phyloP scores from a whole-genome alignment of 1,140 invertebrate genomes.

The Mylabris phalerata region DNA sequence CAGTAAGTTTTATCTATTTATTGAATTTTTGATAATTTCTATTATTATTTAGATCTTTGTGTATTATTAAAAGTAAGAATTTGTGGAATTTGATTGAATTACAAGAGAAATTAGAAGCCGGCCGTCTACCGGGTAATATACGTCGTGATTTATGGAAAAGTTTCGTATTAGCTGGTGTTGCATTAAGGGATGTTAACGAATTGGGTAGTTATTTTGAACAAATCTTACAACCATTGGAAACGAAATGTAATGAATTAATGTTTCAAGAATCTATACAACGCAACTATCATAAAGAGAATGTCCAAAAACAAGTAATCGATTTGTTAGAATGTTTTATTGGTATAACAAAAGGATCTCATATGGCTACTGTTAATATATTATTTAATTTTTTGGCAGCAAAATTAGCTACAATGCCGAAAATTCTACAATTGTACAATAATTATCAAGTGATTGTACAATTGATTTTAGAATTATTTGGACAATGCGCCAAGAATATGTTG shows the following conservation, averaged over 20 bases:
- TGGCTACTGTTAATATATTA: slow-evolving; percentile 52
- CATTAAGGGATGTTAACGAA: slow-evolving; percentile 29
- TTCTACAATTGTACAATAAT: slow-evolving; percentile 72
- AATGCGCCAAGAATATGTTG: slow-evolving; percentile 62
- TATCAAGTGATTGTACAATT: slow-evolving; percentile 74
- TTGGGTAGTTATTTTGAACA: slow-evolving; percentile 47
- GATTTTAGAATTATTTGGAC: slow-evolving; percentile 67
- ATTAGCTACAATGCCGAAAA: slow-evolving; percentile 56
- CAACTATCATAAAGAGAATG: slow-evolving; percentile 51
- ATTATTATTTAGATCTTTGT: slow-evolving; percentile 32
- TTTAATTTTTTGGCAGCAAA: slow-evolving; percentile 59
- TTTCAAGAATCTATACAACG: slow-evolving; percentile 51
- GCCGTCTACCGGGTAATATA: slow-evolving; percentile 44
- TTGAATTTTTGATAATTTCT: background rate
- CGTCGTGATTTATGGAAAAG: slow-evolving; percentile 50
- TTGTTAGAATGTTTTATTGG: slow-evolving; percentile 61
- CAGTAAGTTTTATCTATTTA: slow-evolving; percentile 27
- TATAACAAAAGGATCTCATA: slow-evolving; percentile 52
- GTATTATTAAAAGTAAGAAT: slow-evolving; percentile 42
- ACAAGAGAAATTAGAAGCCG: slow-evolving; percentile 36
- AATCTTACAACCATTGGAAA: slow-evolving; percentile 55
- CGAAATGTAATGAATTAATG: slow-evolving; percentile 52
- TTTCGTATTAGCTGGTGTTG: slow-evolving; percentile 47
- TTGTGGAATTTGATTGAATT: slow-evolving; percentile 43
- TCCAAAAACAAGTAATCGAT: slow-evolving; percentile 55